Evolutionary conservation across 53 echinoderm and acorn worm genomes (phyloP), one percentile per base, ranked within the genome.

Genomic region (Crossaster papposus): DNA sequence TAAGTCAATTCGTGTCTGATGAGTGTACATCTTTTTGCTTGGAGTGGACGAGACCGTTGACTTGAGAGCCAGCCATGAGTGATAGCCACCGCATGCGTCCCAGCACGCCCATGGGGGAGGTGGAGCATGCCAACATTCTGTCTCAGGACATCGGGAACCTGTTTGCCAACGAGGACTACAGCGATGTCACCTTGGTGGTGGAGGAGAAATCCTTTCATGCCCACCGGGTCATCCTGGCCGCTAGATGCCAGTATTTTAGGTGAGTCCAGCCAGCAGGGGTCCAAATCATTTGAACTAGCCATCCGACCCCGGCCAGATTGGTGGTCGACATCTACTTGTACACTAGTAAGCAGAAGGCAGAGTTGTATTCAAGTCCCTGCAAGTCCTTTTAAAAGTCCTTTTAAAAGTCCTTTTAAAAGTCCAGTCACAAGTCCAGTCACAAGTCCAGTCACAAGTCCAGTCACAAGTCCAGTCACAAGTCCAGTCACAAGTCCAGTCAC

Each of bases 231-330:
- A 96, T 99, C 78, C 90, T 99, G 30, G 99, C 99, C 36, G 94
- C 99, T 1, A 89, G 99, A 83, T 99, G 99, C 79, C 96, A 99
- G 78, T 99, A 96, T 91, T 99, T 99, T 94, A 99, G 99, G 99
- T 99, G 36, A 82, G 82, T 81, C 0, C 18, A 36, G 9, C 44
- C 35, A 85, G 10, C 77, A 78, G n/a, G 22, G 32, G 44, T n/a
- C 44, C 44, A 44, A 23, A 18, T 36, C 33, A 32, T n/a, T n/a
- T 58, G n/a, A n/a, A n/a, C n/a, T n/a, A n/a, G n/a, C n/a, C n/a
- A n/a, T n/a, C n/a, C n/a, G n/a, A n/a, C n/a, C n/a, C n/a, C n/a
- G n/a, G n/a, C n/a, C n/a, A n/a, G n/a, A n/a, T n/a, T n/a, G n/a
- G n/a, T n/a, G n/a, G n/a, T n/a, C n/a, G n/a, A n/a, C n/a, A n/a